A percentile compares a stretch with the other conserved stretches of the same genome.
Conservation (phyloP, 2,113 vertebrate species). For the Lipotes vexillifer region DNA sequence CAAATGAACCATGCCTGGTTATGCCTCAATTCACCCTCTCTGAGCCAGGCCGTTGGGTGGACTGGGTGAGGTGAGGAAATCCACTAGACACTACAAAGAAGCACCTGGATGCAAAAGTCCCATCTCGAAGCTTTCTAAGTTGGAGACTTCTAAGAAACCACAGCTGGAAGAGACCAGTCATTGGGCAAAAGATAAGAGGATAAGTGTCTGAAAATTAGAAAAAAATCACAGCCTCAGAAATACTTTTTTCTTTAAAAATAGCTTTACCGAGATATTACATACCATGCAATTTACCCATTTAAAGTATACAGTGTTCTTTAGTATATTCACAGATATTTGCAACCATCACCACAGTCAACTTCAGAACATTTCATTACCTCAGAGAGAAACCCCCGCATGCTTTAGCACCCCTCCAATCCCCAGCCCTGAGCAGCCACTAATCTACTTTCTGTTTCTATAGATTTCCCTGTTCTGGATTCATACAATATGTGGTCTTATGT, state of each 20-base stretch:
- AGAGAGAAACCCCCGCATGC: not conserved
- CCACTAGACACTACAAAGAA: not conserved
- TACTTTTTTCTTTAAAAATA: not conserved
- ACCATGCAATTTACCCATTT: not conserved
- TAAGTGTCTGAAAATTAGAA: not conserved
- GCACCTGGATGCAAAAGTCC: not conserved
- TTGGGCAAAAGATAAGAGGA: not conserved
- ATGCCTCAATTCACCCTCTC: too few species aligned
- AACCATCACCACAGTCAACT: not conserved
- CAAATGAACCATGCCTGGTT: not conserved
- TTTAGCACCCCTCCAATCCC: not conserved
- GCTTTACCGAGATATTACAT: not conserved
- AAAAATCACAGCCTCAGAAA: not conserved
- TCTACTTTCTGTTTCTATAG: not conserved
- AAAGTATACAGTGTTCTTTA: not conserved
- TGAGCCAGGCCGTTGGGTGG: too few species aligned
- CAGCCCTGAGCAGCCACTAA: rapidly evolving
- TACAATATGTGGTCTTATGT: rapidly evolving
- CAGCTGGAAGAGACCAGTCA: not conserved
- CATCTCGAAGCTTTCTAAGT: not conserved
- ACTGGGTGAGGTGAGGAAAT: not conserved
- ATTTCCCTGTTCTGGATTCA: not conserved
- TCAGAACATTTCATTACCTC: too few species aligned
- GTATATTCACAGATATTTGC: not conserved
- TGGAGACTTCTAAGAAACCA: not conserved